phyloP scores from a whole-genome alignment of 2,888 invertebrate genomes.

The Cosmia pyralina region DNA sequence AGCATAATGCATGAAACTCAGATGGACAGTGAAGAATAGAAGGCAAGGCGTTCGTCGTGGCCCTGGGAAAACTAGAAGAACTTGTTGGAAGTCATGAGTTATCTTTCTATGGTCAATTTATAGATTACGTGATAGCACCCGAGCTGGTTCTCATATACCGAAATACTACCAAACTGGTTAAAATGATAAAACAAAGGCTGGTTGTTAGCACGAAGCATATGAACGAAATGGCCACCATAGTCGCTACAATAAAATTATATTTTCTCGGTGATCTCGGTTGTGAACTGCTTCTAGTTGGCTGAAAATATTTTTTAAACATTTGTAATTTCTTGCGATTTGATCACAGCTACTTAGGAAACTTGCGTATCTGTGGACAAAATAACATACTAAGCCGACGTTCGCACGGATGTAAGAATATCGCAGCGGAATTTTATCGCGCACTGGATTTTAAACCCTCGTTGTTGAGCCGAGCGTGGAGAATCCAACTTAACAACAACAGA shows the following conservation, averaged over 20 bases:
- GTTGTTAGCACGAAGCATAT: slow-evolving; percentile 44
- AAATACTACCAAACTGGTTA: slow-evolving; percentile 25
- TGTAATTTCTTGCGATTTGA: slow-evolving; percentile 5
- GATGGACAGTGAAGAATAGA: background rate
- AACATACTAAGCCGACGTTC: no score
- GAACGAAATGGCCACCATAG: slow-evolving; percentile 40
- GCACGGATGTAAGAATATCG: no score
- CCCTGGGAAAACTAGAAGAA: background rate
- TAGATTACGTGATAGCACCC: slow-evolving; percentile 1
- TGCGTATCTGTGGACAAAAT: slow-evolving; percentile 51
- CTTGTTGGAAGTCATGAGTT: background rate
- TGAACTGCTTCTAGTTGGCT: background rate
- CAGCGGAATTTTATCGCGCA: no score
- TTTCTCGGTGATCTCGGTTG: background rate
- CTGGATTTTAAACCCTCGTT: no score
- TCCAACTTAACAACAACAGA: no score
- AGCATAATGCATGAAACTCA: background rate
- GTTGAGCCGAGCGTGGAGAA: no score
- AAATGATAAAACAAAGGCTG: slow-evolving; percentile 25
- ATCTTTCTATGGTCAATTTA: slow-evolving; percentile 1
- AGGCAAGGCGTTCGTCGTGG: background rate
- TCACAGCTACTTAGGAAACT: slow-evolving; percentile 11
- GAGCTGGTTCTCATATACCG: slow-evolving; percentile 17
- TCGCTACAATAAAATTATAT: background rate
- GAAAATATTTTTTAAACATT: background rate